Evolutionary conservation across 2,888 invertebrate genomes (phyloP).

Genomic region (Pyrrhia umbra): DNA sequence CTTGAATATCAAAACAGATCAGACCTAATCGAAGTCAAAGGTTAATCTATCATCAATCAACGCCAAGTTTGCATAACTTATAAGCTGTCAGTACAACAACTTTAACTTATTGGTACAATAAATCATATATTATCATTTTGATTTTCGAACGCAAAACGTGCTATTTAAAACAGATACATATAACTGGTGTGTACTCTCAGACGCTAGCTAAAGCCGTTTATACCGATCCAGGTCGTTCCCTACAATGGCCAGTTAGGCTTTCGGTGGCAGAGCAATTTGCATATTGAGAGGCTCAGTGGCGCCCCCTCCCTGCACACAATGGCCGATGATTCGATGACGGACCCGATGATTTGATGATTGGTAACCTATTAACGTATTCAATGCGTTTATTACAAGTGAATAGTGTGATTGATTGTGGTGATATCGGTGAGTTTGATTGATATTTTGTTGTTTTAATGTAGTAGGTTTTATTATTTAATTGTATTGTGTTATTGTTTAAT

Average conservation of each 20-base stretch:
- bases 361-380: conserved; percentile 61
- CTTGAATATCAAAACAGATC: no score
- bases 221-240: conserved; percentile 70
- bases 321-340: conserved; percentile 68
- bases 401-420: conserved; percentile 49
- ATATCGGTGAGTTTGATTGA: conserved; percentile 17
- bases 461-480: conserved; percentile 1
- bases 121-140: neutral
- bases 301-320: conserved; percentile 67
- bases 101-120: no score
- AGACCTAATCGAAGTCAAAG: no score
- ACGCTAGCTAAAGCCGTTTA: conserved; percentile 64
- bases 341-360: conserved; percentile 73
- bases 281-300: conserved; percentile 75
- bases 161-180: conserved; percentile 14
- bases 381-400: conserved; percentile 56
- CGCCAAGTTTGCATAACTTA: no score
- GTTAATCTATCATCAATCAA: no score
- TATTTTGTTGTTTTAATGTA: conserved; percentile 15
- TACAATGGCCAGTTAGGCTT: conserved; percentile 77
- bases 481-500: no score
- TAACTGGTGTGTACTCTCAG: conserved; percentile 40
- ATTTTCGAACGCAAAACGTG: neutral
- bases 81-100: no score
- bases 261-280: conserved; percentile 76